Evolutionary conservation across 1,140 invertebrate genomes (phyloP), one percentile per base, ranked within the genome.

Genomic region (Calliopsis andreniformis): DNA sequence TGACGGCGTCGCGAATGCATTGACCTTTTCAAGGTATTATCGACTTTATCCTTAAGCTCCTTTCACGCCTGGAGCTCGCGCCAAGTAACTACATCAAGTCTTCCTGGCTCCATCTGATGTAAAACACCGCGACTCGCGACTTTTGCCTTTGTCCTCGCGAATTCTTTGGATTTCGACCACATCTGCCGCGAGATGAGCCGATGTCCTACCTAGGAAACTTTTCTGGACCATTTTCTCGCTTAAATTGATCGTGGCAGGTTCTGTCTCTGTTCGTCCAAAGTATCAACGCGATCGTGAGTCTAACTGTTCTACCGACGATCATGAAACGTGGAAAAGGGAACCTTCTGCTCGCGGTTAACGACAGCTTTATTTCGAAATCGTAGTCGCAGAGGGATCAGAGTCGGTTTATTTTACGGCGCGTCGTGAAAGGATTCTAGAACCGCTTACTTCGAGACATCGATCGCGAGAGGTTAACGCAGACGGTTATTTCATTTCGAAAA

Each of bases 1-100:
- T 30, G 59, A 72, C 59, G 42, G 49, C 1, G 28, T 8, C 35
- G n/a, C n/a, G 35, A 30, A 47, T 64, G 12, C 23, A 67, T 67
- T 43, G 43, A 45, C 28, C 39, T 25, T 25, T 12, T 10, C 49
- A 28, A 42, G 20, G 68, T 56, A 68, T 82, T 58, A 72, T 81
- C 55, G 62, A 68, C 56, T 51, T 63, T 43, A 47, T 72, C 73
- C 62, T 63, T 82, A 82, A 82, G 76, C 79, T 68, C 32, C n/a
- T 66, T 63, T 63, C 64, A 49, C 45, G 64, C 42, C 12, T 28
- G 53, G 30, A 58, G 18, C 32, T 39, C 70, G 71, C 58, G 59
- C 39, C 51, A 55, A 68, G 39, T 72, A 82, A 82, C 56, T 79
- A 63, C 64, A 81, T 81, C 79, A 43, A 62, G 47, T 42, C 78